Percentiles rank a stretch among this genome's conserved stretches.
Conservation (phyloP, 2,797 vertebrate genomes). For the Ptychobarbus kaznakovi region DNA sequence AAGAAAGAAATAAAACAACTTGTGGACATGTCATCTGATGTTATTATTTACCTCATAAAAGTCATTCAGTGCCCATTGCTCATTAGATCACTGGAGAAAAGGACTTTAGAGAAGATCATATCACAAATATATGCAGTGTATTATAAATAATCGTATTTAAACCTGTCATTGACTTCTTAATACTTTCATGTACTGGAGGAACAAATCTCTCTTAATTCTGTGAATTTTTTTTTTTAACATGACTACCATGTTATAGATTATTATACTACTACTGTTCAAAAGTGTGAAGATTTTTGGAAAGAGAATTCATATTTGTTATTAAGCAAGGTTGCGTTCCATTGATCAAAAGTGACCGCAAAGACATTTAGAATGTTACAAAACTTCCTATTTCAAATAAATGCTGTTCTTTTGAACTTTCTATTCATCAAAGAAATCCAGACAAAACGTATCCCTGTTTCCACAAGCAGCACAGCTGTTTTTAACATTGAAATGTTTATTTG, state of each 20-base stretch:
- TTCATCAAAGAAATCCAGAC: neutral
- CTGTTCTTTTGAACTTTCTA: neutral
- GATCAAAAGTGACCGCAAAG: neutral
- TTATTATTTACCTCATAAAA: neutral
- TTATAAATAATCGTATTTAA: neutral
- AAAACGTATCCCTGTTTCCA: neutral
- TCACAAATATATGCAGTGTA: neutral
- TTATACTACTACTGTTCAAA: neutral
- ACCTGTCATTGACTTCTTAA: neutral
- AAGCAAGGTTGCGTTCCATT: neutral
- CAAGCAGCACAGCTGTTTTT: neutral
- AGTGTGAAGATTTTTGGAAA: neutral
- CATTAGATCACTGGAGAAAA: neutral
- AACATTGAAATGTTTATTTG: neutral
- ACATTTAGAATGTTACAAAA: neutral
- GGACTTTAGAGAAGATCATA: neutral
- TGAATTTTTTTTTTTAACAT: neutral
- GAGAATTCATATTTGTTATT: neutral
- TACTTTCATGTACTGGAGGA: neutral
- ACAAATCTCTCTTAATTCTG: neutral
- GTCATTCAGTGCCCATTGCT: neutral
- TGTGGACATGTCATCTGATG: neutral
- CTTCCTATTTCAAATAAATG: neutral
- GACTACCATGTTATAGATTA: neutral
- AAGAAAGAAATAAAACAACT: neutral